A percentile compares a stretch with the other conserved stretches of the same genome.
These are phyloP conservation scores for Maconellicoccus hirsutus DNA, from an alignment of 1,140 invertebrate genomes.

Conservation along the genomic window DNA sequence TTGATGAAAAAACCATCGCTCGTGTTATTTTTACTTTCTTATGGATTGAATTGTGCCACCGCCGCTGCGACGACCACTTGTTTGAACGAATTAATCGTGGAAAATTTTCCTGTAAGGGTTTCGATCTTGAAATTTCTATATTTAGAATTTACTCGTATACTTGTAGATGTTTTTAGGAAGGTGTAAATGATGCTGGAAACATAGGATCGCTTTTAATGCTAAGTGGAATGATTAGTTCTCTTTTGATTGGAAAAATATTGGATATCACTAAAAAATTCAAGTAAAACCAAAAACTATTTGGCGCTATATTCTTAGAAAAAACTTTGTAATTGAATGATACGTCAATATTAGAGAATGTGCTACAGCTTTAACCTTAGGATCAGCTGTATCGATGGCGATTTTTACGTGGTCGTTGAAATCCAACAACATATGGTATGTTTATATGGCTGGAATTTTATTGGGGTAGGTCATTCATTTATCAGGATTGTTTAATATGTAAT, in stretches of 20 bases:
- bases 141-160: too few relatives aligned
- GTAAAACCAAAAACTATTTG: background rate
- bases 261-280: background rate
- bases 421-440: background rate
- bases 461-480: too few relatives aligned
- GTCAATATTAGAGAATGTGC: background rate
- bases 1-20: slow-evolving; percentile 64
- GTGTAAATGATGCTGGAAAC: background rate
- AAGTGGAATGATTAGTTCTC: background rate
- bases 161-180: background rate
- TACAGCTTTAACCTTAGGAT: background rate
- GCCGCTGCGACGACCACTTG: slow-evolving; percentile 90
- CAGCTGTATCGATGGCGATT: background rate
- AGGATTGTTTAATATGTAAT: too few relatives aligned
- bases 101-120: background rate
- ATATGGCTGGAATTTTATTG: background rate
- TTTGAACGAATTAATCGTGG: slow-evolving; percentile 45
- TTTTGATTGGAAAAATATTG: background rate
- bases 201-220: background rate
- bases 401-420: slow-evolving; percentile 8
- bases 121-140: too few relatives aligned
- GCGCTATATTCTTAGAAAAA: background rate
- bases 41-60: slow-evolving; percentile 83
- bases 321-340: too few relatives aligned
- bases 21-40: slow-evolving; percentile 66